Evolutionary conservation across 2,888 invertebrate species (phyloP).

Genomic region (Rapana venosa): DNA sequence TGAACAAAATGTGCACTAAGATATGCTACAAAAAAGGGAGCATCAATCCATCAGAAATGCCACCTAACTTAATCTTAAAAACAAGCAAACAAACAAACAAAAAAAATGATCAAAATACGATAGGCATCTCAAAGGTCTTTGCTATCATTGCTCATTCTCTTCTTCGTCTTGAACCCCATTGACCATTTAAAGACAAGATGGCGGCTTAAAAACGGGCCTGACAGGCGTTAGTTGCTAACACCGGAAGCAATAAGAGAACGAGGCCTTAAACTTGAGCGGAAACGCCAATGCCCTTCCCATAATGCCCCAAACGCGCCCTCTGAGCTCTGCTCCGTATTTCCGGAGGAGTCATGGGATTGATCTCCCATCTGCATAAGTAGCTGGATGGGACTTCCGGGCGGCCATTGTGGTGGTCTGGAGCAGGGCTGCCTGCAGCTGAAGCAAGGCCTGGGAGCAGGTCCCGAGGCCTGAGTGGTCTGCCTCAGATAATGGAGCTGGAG

Average conservation of each 20-base stretch:
- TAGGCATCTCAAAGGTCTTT: background rate
- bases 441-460: no score
- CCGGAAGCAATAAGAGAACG: slow-evolving; percentile 46
- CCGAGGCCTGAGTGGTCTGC: no score
- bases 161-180: background rate
- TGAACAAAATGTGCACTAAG: no score
- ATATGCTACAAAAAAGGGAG: no score
- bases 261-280: slow-evolving; percentile 35
- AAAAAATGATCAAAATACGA: background rate
- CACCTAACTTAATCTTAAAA: no score
- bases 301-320: slow-evolving; percentile 42
- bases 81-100: no score
- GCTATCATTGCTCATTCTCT: background rate
- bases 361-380: slow-evolving; percentile 46
- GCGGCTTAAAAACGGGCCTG: slow-evolving; percentile 25
- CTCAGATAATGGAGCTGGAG: no score
- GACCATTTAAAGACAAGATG: slow-evolving; percentile 40
- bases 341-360: slow-evolving; percentile 36
- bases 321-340: slow-evolving; percentile 44
- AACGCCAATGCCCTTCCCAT: slow-evolving; percentile 46
- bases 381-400: slow-evolving; percentile 41
- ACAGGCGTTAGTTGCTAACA: slow-evolving; percentile 40
- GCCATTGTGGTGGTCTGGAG: slow-evolving; percentile 8
- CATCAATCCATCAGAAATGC: no score
- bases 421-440: background rate